These are phyloP conservation scores for Diarsia dahlii DNA, from an alignment of 2,888 invertebrate species.

Conservation along the genomic window DNA sequence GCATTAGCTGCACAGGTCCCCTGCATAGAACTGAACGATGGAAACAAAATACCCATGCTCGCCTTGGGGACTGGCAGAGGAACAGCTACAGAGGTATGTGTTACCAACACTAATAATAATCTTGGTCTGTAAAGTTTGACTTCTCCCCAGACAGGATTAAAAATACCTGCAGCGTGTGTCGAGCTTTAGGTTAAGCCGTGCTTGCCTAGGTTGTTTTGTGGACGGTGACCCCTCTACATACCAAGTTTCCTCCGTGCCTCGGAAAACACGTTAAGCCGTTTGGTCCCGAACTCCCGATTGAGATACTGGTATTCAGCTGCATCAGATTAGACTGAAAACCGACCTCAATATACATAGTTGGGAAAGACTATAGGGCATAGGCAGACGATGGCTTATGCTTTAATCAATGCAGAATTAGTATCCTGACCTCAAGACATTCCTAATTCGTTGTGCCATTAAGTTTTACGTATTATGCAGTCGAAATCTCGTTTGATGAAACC, in stretches of 20 bases:
- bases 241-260: too few relatives aligned
- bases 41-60: constrained; percentile 83
- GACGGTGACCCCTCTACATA: too few relatives aligned
- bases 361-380: too few relatives aligned
- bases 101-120: neutral
- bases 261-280: too few relatives aligned
- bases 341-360: too few relatives aligned
- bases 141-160: neutral
- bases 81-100: constrained; percentile 78
- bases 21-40: constrained; percentile 81
- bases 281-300: too few relatives aligned
- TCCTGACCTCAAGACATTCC: constrained; percentile 1
- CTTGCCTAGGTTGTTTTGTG: too few relatives aligned
- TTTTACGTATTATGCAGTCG: neutral
- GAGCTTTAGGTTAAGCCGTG: too few relatives aligned
- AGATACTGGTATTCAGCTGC: too few relatives aligned
- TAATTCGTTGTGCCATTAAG: neutral
- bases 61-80: constrained; percentile 88
- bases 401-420: neutral
- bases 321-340: too few relatives aligned
- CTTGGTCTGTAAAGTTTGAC: neutral
- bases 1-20: constrained; percentile 75
- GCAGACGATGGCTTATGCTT: too few relatives aligned
- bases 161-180: too few relatives aligned
- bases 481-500: neutral